Evolutionary conservation across 2,888 invertebrate species (phyloP), one percentile per base, ranked within the genome.

Genomic region (Melinopterus prodromus): DNA sequence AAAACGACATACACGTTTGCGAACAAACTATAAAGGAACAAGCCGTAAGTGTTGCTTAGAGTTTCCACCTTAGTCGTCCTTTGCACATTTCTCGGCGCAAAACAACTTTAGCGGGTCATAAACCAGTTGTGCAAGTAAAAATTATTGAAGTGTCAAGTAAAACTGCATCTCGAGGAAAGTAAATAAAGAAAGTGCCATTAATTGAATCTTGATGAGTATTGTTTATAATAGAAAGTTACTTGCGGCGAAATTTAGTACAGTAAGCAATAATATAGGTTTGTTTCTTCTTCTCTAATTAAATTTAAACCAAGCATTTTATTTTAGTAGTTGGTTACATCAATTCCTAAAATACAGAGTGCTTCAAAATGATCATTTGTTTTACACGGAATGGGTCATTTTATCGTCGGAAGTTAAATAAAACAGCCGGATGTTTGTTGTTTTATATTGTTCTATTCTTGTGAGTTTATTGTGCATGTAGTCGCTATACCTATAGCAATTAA

Each of bases 11-110:
- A 12, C 69, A 72, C 14, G 79, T 80, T n/a, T 80, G 79, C 16
- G 79, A 80, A 74, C 77, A 80, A 74, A 77, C 77, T n/a, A 80
- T 80, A 69, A 69, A 77, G 12, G 79, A 80, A 74, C 79, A 80
- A 69, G 79, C 79, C 36, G 79, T 80, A 77, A 35, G 77, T 79
- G 38, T 53, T 53, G 7, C 53, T 53, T 12, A 12, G 7, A 53
- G 5, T 53, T 26, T 26, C 2, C 26, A 26, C 26, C 26, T 26
- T 26, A 26, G 26, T 26, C 26, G 26, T 26, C 26, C 3, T 26
- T 26, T 26, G 26, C 26, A 26, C 26, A 26, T 26, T 26, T 26
- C 26, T 26, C 26, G 26, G 26, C 26, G 53, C 12, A 53, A 4
- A 53, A 53, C 12, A 53, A 53, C 53, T 53, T 53, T 53, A 9